phyloP scores from a whole-genome alignment of 2,888 invertebrate species.

The Phorcus lineatus region DNA sequence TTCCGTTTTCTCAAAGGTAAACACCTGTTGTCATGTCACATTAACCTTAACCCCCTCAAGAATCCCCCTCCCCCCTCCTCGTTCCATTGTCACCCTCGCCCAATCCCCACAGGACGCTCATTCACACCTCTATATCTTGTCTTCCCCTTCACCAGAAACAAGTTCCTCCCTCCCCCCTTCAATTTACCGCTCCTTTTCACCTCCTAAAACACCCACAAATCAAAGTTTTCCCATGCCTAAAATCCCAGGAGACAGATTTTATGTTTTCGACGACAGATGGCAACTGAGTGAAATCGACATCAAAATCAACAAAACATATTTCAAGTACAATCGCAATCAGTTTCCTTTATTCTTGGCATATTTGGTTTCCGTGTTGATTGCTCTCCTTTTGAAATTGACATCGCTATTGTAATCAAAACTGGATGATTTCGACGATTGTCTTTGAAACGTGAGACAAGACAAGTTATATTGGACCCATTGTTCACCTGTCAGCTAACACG shows the following conservation, averaged over 20 bases:
- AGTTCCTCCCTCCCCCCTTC: no score
- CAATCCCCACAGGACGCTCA: no score
- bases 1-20: no score
- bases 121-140: no score
- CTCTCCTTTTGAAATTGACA: not conserved
- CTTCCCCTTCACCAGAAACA: no score
- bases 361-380: not conserved
- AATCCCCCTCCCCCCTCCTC: no score
- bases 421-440: not conserved
- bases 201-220: no score
- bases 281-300: not conserved
- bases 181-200: no score
- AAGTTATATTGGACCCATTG: not conserved
- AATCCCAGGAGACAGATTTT: not conserved
- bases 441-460: constrained; percentile 9
- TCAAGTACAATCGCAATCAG: not conserved
- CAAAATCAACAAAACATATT: not conserved
- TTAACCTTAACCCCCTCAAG: no score
- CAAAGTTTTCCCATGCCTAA: no score
- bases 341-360: not conserved
- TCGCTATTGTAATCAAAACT: not conserved
- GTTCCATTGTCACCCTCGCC: no score
- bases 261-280: not conserved
- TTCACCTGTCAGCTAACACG: not conserved
- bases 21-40: no score